Evolutionary conservation across 2,888 invertebrate genomes (phyloP), one percentile per base, ranked within the genome.

Genomic region (Orchesellides sinensis): DNA sequence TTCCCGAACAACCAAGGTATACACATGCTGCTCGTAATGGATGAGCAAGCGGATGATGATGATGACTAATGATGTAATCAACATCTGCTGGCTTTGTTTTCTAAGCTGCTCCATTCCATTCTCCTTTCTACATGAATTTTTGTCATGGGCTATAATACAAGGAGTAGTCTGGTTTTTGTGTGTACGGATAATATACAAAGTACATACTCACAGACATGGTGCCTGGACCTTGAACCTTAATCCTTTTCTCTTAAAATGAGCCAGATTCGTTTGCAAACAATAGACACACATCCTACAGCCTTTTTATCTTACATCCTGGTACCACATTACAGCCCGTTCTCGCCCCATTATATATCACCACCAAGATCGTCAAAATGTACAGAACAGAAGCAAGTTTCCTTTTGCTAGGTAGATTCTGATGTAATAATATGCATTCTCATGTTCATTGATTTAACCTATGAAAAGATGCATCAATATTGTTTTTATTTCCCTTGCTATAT

Each of bases 61-160:
- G 69, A 69, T 61, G 59, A 68, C 68, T 77, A 69, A 68, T 77
- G 69, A 68, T 77, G 77, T 47, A 77, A 77, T 77, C 77, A 59
- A 47, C 68, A 77, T 61, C 61, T 69, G 69, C 69, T 59, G 59
- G 59, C 32, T 59, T 59, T 59, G 29, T 32, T 32, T 4, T 8
- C 29, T 59, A 54, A 54, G 21, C 25, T 21, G n/a, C n/a, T n/a
- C n/a, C n/a, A n/a, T n/a, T n/a, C n/a, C n/a, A n/a, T n/a, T n/a
- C n/a, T 40, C 2, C n/a, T 14, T 40, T 40, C 40, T 40, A 40
- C 14, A 40, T 40, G 40, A n/a, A 40, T 40, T 40, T 40, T 5
- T 40, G 40, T 40, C n/a, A n/a, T n/a, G n/a, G n/a, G n/a, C n/a
- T n/a, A n/a, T n/a, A n/a, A n/a, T n/a, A n/a, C n/a, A 40, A n/a